phyloP scores from a whole-genome alignment of 2,113 vertebrate species.

The Grammomys surdaster region DNA sequence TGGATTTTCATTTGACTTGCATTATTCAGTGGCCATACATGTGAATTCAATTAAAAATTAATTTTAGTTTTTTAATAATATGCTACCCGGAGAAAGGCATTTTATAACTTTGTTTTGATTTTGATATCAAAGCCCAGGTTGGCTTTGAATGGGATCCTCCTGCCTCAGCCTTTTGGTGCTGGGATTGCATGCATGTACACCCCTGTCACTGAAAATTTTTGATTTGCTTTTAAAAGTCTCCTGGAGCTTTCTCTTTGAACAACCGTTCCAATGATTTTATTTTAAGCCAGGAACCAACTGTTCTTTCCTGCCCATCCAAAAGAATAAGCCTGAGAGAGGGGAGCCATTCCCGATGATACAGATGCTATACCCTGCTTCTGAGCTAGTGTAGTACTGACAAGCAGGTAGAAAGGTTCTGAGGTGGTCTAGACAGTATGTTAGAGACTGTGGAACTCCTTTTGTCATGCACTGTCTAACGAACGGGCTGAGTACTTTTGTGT shows the following conservation, averaged over 20 bases:
- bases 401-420: background rate
- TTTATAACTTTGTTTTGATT: background rate
- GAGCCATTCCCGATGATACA: background rate
- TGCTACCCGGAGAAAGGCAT: background rate
- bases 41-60: background rate
- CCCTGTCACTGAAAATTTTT: background rate
- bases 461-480: background rate
- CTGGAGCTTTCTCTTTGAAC: background rate
- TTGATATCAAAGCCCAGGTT: background rate
- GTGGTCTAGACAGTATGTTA: background rate
- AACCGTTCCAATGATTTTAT: conserved; percentile 4
- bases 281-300: conserved; percentile 35
- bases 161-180: background rate
- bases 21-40: background rate
- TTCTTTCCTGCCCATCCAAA: background rate
- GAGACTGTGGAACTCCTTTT: background rate
- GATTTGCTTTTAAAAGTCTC: background rate
- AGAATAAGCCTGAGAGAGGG: background rate
- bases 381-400: accelerated
- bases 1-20: conserved; percentile 1
- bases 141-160: background rate
- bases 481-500: background rate
- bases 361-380: background rate
- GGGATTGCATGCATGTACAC: background rate
- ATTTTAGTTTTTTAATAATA: conserved; percentile 13